A percentile compares a stretch with the other conserved stretches of the same genome.
phyloP scores from a whole-genome alignment of 2,113 vertebrate species.

The Progne subis region DNA sequence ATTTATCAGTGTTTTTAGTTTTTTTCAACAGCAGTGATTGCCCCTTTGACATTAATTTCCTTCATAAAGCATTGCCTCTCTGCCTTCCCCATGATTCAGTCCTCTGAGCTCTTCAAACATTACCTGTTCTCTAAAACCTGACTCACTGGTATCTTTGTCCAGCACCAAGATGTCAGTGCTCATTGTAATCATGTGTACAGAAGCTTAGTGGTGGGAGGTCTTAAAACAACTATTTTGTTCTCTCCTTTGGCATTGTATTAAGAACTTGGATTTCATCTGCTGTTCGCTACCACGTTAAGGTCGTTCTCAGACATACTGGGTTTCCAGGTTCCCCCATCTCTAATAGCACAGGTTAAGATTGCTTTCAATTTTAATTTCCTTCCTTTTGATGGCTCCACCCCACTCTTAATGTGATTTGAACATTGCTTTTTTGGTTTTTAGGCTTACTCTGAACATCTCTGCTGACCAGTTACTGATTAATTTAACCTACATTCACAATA shows the following conservation, averaged over 20 bases:
- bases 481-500: not conserved
- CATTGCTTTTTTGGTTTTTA: not conserved
- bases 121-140: not conserved
- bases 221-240: not conserved
- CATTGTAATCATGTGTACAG: not conserved
- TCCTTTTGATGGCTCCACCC: slow-evolving; percentile 28
- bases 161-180: not conserved
- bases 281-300: not conserved
- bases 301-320: not conserved
- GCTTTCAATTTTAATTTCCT: slow-evolving; percentile 51
- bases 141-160: not conserved
- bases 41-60: not conserved
- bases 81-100: not conserved
- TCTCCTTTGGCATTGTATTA: not conserved
- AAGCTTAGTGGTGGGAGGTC: not conserved
- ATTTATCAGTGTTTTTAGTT: not conserved
- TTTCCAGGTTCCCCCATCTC: not conserved
- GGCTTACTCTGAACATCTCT: not conserved
- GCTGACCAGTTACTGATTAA: not conserved
- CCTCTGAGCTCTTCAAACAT: not conserved
- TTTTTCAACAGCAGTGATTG: not conserved
- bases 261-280: not conserved
- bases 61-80: not conserved
- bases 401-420: not conserved
- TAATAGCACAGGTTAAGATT: not conserved